Evolutionary conservation across 2,888 invertebrate species (phyloP).

Genomic region (Pediacus dermestoides): DNA sequence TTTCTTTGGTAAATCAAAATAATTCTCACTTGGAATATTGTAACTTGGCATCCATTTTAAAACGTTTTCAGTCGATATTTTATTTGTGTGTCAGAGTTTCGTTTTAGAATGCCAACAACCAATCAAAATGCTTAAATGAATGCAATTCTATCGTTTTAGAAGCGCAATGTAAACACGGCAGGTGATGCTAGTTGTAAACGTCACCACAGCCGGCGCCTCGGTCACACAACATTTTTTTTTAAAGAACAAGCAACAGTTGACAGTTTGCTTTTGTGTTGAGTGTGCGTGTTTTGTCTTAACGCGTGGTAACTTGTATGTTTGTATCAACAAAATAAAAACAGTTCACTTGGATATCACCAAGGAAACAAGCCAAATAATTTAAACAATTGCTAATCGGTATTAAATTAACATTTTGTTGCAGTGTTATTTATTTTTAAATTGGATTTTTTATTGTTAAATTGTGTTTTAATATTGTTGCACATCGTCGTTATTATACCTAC

Average conservation of each 20-base stretch:
- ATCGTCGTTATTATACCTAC: too few relatives aligned
- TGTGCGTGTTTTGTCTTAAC: slow-evolving; percentile 14
- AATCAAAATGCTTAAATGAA: too few relatives aligned
- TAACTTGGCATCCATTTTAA: slow-evolving; percentile 22
- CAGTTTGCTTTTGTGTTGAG: slow-evolving; percentile 28
- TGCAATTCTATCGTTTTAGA: too few relatives aligned
- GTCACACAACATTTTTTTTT: slow-evolving; percentile 25
- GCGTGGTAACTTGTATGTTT: slow-evolving; percentile 12
- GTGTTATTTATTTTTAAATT: slow-evolving; percentile 6
- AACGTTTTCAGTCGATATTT: too few relatives aligned
- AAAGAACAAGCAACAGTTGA: slow-evolving; percentile 42
- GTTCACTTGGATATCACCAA: slow-evolving; percentile 5
- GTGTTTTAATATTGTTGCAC: too few relatives aligned
- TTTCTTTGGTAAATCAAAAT: too few relatives aligned
- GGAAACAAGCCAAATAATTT: slow-evolving; percentile 7
- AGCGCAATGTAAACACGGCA: too few relatives aligned
- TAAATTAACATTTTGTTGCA: background rate
- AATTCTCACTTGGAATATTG: slow-evolving; percentile 10
- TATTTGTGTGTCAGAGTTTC: too few relatives aligned
- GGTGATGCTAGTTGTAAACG: slow-evolving; percentile 7
- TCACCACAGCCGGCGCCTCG: slow-evolving; percentile 21
- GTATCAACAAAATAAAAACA: slow-evolving; percentile 4
- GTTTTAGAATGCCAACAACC: too few relatives aligned
- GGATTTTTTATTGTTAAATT: slow-evolving; percentile 7
- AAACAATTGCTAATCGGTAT: background rate